Conservation (phyloP, 2,888 invertebrate species). For the Campaea margaritaria region DNA sequence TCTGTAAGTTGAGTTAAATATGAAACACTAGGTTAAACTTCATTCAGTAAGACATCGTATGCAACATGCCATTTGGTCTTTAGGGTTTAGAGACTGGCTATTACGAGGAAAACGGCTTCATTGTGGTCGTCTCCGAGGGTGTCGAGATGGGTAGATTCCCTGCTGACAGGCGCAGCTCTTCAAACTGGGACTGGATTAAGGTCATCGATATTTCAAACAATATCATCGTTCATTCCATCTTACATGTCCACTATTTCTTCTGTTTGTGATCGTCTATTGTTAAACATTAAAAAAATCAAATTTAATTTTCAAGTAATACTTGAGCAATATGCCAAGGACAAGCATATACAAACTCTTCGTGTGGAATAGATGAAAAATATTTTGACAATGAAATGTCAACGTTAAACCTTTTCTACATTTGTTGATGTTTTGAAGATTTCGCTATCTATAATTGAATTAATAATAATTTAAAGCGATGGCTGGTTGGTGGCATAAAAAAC, state of each 20-base stretch:
- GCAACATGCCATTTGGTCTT: conserved; percentile 73
- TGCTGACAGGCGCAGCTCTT: conserved; percentile 85
- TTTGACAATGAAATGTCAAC: conserved; percentile 24
- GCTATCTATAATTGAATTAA: conserved; percentile 11
- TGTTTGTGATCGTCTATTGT: conserved; percentile 35
- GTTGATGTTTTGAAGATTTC: conserved; percentile 14
- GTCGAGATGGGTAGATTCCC: conserved; percentile 87
- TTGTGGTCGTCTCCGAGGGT: conserved; percentile 87
- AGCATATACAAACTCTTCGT: conserved; percentile 37
- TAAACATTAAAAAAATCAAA: too few species aligned
- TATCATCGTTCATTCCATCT: conserved; percentile 72
- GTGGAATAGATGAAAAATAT: conserved; percentile 21
- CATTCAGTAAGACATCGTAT: conserved; percentile 58
- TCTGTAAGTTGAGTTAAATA: background rate
- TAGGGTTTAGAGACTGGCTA: conserved; percentile 86
- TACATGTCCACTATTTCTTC: conserved; percentile 57
- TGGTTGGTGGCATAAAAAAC: conserved; percentile 61
- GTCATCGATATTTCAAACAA: conserved; percentile 80
- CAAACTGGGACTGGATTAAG: conserved; percentile 89
- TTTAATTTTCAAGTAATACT: too few species aligned
- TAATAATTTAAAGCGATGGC: conserved; percentile 54
- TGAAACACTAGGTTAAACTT: conserved; percentile 9
- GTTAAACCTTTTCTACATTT: conserved; percentile 31
- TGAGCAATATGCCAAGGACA: conserved; percentile 40
- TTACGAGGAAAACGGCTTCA: conserved; percentile 85